Conservation (phyloP, 1,140 invertebrate species). For the Drosophila setifemur region DNA sequence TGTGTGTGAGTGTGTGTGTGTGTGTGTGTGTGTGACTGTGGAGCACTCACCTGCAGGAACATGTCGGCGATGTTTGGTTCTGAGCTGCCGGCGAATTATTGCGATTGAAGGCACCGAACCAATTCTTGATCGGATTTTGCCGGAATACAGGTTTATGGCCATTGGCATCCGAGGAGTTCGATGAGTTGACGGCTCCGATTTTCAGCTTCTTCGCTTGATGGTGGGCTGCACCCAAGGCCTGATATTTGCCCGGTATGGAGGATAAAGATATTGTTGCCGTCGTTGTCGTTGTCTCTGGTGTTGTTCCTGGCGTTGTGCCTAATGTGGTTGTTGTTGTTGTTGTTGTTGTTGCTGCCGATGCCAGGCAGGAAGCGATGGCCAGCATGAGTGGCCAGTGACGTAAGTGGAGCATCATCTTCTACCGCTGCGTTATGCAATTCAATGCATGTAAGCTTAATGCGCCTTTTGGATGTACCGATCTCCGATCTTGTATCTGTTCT, state of each 20-base stretch:
- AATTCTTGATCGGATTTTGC: constrained; percentile 82
- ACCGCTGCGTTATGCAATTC: constrained; percentile 62
- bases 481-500: constrained; percentile 26
- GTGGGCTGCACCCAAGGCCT: constrained; percentile 62
- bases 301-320: constrained; percentile 2
- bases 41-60: constrained; percentile 74
- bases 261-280: constrained; percentile 37
- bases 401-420: constrained; percentile 76
- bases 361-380: constrained; percentile 73
- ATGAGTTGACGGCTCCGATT: constrained; percentile 42
- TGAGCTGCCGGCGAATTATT: constrained; percentile 76
- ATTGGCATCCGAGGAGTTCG: constrained; percentile 22
- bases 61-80: constrained; percentile 69
- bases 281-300: constrained; percentile 10
- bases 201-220: constrained; percentile 69
- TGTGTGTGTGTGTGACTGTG: neutral
- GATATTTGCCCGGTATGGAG: constrained; percentile 79
- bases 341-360: constrained; percentile 14
- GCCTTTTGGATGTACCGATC: constrained; percentile 15
- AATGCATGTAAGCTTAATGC: constrained; percentile 62
- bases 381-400: constrained; percentile 73
- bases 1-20: neutral
- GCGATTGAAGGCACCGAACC: constrained; percentile 79
- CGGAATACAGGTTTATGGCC: constrained; percentile 72
- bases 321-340: constrained; percentile 13